Evolutionary conservation across 2,797 vertebrate species (phyloP).

Genomic region (Paratrypauchen microcephalus): DNA sequence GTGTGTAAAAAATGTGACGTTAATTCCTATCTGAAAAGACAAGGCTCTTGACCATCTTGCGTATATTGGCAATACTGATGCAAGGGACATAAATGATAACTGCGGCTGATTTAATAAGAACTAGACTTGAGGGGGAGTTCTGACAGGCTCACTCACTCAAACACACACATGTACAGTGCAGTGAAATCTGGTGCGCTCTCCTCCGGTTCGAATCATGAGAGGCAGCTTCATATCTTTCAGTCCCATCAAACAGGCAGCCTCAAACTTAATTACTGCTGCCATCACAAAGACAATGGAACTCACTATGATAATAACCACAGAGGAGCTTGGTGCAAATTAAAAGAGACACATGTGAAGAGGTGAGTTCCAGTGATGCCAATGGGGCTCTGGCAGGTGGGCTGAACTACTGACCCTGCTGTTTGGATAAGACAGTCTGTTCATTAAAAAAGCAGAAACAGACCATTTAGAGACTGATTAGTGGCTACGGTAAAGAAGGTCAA

Average conservation of each 20-base stretch:
- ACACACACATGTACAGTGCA: conserved; percentile 1
- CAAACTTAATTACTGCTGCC: conserved; percentile 60
- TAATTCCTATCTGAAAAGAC: not conserved
- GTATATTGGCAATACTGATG: conserved; percentile 17
- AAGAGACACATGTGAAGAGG: conserved; percentile 21
- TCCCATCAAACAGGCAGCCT: conserved; percentile 53
- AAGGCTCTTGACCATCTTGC: not conserved
- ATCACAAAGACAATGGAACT: conserved; percentile 51
- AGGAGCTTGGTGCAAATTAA: conserved; percentile 44
- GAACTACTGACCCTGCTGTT: conserved; percentile 9
- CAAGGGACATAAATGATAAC: conserved; percentile 35
- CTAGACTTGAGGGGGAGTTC: conserved; percentile 36
- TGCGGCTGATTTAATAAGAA: conserved; percentile 44
- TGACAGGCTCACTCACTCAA: conserved; percentile 2
- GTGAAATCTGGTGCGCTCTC: not conserved
- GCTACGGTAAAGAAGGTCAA: not conserved
- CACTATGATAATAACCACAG: conserved; percentile 49
- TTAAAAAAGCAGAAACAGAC: not conserved
- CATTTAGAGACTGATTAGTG: not conserved
- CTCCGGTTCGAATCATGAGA: conserved; percentile 38
- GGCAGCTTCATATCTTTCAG: conserved; percentile 63
- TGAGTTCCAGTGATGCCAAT: conserved; percentile 20
- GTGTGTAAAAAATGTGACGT: not conserved
- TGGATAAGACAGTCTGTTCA: conserved; percentile 9
- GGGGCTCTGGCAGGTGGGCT: conserved; percentile 5